Percentiles rank a stretch among this genome's conserved stretches.
These are phyloP conservation scores for Halcyon leucocephala DNA, from an alignment of 2,797 vertebrate species.

Conservation along the genomic window DNA sequence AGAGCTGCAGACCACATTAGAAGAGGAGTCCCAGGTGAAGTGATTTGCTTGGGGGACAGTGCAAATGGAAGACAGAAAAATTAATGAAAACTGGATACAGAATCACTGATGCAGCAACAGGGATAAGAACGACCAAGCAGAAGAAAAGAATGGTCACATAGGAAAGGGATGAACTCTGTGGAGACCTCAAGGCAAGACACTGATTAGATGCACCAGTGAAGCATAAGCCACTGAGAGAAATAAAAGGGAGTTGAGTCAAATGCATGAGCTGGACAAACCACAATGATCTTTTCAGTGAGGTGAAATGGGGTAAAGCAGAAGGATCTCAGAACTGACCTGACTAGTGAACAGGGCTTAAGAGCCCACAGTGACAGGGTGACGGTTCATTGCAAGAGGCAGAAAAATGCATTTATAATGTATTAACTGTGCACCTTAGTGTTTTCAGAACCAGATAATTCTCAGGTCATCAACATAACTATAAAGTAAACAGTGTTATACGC, in stretches of 20 bases:
- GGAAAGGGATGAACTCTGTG: background rate
- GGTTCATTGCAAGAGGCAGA: background rate
- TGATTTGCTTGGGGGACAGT: background rate
- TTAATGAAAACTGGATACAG: background rate
- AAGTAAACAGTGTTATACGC: background rate
- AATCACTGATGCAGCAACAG: background rate
- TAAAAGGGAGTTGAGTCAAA: constrained; percentile 4
- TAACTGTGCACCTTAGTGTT: background rate
- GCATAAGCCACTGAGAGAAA: background rate
- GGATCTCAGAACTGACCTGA: background rate
- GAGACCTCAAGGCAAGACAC: constrained; percentile 31
- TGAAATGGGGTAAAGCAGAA: background rate
- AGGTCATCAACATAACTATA: background rate
- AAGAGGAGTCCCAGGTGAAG: background rate
- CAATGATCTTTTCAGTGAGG: background rate
- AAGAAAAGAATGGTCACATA: background rate
- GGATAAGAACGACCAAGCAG: background rate
- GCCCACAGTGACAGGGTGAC: background rate
- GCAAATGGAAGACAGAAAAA: background rate
- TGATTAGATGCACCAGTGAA: constrained; percentile 15
- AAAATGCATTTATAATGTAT: background rate
- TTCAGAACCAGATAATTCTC: background rate
- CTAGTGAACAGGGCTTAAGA: background rate
- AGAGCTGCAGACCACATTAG: background rate
- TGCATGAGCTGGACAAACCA: background rate